These are phyloP conservation scores for Coelopa pilipes DNA, from an alignment of 2,888 invertebrate species.

Conservation along the genomic window DNA sequence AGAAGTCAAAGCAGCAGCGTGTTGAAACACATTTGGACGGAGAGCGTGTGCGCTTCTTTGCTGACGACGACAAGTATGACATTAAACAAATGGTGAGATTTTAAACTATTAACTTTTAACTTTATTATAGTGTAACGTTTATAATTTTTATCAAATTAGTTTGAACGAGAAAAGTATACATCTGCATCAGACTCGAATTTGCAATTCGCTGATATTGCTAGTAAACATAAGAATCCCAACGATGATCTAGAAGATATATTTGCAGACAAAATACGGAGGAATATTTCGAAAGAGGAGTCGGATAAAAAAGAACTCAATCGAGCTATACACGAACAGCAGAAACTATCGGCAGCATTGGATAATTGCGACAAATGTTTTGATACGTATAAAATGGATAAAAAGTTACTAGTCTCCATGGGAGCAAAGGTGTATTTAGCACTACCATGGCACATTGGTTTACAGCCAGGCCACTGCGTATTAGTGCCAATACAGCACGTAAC, in stretches of 20 bases:
- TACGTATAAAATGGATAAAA: constrained; percentile 81
- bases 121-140: background rate
- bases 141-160: constrained; percentile 68
- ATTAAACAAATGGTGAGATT: constrained; percentile 80
- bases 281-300: constrained; percentile 72
- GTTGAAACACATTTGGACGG: constrained; percentile 82
- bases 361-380: constrained; percentile 87
- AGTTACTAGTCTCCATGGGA: constrained; percentile 84
- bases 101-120: background rate
- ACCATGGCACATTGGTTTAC: constrained; percentile 83
- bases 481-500: constrained; percentile 83
- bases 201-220: constrained; percentile 80
- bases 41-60: constrained; percentile 83
- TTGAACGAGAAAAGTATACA: constrained; percentile 82
- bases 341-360: constrained; percentile 77
- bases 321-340: constrained; percentile 80
- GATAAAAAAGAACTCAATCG: constrained; percentile 72
- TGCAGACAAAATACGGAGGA: constrained; percentile 79
- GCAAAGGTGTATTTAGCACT: constrained; percentile 85
- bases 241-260: constrained; percentile 89
- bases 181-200: constrained; percentile 83
- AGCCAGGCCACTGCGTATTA: constrained; percentile 87
- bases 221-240: constrained; percentile 72
- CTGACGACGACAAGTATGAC: constrained; percentile 89
- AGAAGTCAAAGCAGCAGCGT: constrained; percentile 59